These are phyloP conservation scores for Amblyteles armatorius DNA, from an alignment of 2,888 invertebrate species.

Conservation along the genomic window DNA sequence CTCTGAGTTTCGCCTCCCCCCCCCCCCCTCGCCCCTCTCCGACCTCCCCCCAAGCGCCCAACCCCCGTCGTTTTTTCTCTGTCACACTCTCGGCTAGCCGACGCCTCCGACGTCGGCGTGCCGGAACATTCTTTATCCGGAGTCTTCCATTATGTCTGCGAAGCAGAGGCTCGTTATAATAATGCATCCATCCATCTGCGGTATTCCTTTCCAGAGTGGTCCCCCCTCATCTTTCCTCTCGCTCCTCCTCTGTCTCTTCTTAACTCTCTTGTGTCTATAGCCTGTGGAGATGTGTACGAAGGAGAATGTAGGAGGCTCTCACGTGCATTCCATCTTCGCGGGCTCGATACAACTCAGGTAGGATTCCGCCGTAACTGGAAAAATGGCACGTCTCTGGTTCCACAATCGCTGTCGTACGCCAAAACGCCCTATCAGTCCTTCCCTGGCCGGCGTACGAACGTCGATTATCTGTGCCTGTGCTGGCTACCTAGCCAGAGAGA, in stretches of 20 bases:
- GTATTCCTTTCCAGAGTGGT: slow-evolving; percentile 56
- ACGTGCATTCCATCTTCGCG: slow-evolving; percentile 19
- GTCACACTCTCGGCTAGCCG: slow-evolving; percentile 55
- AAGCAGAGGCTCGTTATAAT: slow-evolving; percentile 68
- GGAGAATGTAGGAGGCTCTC: slow-evolving; percentile 8
- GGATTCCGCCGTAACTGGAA: neutral
- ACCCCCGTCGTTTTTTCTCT: slow-evolving; percentile 19
- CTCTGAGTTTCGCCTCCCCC: slow-evolving; percentile 21
- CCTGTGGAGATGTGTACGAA: slow-evolving; percentile 10
- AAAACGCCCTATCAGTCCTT: neutral
- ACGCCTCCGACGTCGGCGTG: slow-evolving; percentile 59
- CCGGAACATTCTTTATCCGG: slow-evolving; percentile 67
- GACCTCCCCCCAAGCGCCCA: neutral
- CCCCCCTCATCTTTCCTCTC: slow-evolving; percentile 29
- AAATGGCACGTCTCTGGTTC: neutral
- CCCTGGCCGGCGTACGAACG: no score
- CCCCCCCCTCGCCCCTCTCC: slow-evolving; percentile 2
- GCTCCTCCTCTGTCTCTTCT: slow-evolving; percentile 32
- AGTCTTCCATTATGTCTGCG: slow-evolving; percentile 66
- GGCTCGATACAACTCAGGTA: slow-evolving; percentile 16
- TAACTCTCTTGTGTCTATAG: slow-evolving; percentile 36
- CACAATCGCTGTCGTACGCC: neutral
- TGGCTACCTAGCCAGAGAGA: no score
- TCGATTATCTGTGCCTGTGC: no score
- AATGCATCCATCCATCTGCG: slow-evolving; percentile 68